These are phyloP conservation scores for Ashinkailepas kermadecensis DNA, from an alignment of 2,888 invertebrate species.

Conservation along the genomic window DNA sequence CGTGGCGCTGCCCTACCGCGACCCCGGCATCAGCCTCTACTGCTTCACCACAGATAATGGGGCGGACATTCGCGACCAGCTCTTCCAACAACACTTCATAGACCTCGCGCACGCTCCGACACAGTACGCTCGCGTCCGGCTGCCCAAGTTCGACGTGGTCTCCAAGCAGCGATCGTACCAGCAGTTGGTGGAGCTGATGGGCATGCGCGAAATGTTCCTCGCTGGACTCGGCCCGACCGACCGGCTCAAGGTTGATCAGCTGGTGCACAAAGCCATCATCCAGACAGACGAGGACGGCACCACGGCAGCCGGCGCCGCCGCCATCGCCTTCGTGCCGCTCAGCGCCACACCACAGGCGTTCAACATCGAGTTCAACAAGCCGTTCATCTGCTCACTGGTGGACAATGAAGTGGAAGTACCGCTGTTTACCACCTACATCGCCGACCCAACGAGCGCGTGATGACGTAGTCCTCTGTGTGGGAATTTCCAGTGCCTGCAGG, in stretches of 20 bases:
- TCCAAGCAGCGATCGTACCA: neutral
- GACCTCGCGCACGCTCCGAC: neutral
- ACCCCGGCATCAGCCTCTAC: neutral
- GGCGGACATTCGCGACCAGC: neutral
- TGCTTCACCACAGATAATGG: neutral
- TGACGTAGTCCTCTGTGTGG: neutral
- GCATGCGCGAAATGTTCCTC: neutral
- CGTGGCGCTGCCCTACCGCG: constrained; percentile 2
- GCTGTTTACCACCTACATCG: constrained; percentile 18
- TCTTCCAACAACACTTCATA: neutral
- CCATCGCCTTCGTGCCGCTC: neutral
- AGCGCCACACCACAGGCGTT: neutral
- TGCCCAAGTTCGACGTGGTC: neutral
- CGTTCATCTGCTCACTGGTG: neutral
- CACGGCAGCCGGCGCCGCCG: constrained; percentile 5
- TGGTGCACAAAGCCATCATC: constrained; percentile 8
- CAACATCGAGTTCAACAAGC: neutral
- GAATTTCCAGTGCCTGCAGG: too few relatives aligned
- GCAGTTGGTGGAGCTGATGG: neutral
- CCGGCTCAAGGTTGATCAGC: constrained; percentile 15
- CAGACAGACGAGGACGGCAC: constrained; percentile 14
- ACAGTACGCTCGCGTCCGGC: neutral
- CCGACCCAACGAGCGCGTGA: neutral
- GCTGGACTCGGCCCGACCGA: neutral
- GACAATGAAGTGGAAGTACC: neutral